Evolutionary conservation across 2,797 vertebrate species (phyloP).

Genomic region (Choloepus didactylus): DNA sequence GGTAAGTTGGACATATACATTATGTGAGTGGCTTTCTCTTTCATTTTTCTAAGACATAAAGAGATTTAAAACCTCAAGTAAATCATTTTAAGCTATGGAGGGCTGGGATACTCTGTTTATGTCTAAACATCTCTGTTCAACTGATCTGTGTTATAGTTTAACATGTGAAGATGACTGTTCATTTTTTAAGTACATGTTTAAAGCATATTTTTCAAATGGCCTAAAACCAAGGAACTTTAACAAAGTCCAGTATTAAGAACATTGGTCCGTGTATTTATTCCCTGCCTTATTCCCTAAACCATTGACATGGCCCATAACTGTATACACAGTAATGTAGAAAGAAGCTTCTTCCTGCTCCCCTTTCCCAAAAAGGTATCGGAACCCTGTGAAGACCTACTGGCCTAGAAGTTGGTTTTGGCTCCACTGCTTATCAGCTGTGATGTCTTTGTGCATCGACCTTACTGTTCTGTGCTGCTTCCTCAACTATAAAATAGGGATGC

Average conservation of each 20-base stretch:
- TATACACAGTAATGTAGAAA: not conserved
- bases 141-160: constrained; percentile 1
- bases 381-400: not conserved
- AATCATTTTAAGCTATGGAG: not conserved
- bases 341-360: not conserved
- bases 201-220: constrained; percentile 56
- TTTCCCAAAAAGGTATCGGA: not conserved
- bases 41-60: constrained; percentile 12
- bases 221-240: constrained; percentile 38
- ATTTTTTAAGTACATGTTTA: constrained; percentile 42
- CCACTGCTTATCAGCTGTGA: not conserved
- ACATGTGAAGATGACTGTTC: constrained; percentile 12
- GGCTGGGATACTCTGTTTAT: not conserved
- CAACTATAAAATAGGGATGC: constrained; percentile 24
- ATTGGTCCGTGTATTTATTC: not conserved
- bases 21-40: not conserved
- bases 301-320: not conserved
- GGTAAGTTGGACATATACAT: constrained; percentile 88
- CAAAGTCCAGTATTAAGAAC: constrained; percentile 6
- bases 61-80: not conserved
- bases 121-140: not conserved
- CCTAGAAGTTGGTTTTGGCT: not conserved
- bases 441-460: not conserved
- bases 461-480: constrained; percentile 1
- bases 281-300: not conserved